Conservation (phyloP, 2,888 invertebrate genomes). For the Cantharis flavilabris region DNA sequence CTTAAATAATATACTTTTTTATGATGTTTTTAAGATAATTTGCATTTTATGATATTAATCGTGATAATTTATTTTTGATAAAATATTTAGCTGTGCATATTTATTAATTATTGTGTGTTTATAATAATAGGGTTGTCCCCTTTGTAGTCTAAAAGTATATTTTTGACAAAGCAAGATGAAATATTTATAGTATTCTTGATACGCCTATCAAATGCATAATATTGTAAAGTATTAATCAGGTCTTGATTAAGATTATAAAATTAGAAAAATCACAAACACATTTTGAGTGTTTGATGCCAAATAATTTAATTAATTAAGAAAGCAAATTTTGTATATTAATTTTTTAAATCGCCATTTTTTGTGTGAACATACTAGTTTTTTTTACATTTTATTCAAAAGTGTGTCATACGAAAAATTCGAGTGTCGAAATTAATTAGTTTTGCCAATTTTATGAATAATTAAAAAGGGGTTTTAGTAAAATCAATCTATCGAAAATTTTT, state of each 20-base stretch:
- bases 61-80: slow-evolving; percentile 27
- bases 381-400: not conserved
- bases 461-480: not conserved
- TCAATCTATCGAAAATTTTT: not conserved
- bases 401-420: not conserved
- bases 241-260: slow-evolving; percentile 25
- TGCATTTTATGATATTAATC: slow-evolving; percentile 7
- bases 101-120: slow-evolving; percentile 34
- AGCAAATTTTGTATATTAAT: not conserved
- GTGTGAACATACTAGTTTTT: not conserved
- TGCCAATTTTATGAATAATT: not conserved
- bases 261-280: slow-evolving; percentile 29
- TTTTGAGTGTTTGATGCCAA: slow-evolving; percentile 53
- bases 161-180: slow-evolving; percentile 51
- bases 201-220: slow-evolving; percentile 49
- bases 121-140: slow-evolving; percentile 42
- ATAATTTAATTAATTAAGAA: slow-evolving; percentile 37
- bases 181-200: slow-evolving; percentile 53
- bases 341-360: not conserved
- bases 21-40: not conserved
- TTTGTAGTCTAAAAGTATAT: slow-evolving; percentile 53
- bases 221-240: slow-evolving; percentile 47
- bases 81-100: slow-evolving; percentile 38
- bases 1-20: not conserved
- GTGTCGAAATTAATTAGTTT: not conserved